Conservation (phyloP, 2,113 vertebrate species). For the Pyxicephalus adspersus region DNA sequence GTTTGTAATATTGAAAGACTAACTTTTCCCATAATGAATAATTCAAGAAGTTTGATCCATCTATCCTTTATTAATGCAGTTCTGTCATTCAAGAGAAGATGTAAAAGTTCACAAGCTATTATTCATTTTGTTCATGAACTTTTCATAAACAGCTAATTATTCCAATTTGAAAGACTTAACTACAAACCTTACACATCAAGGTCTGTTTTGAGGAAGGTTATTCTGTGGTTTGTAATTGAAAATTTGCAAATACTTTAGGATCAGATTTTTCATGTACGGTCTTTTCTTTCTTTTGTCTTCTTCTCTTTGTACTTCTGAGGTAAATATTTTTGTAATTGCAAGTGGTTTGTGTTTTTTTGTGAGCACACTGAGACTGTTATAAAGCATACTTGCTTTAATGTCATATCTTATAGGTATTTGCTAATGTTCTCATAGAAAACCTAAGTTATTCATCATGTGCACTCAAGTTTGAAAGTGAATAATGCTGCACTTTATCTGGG, state of each 20-base stretch:
- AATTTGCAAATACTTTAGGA: neutral
- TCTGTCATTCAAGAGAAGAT: constrained; percentile 25
- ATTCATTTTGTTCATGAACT: constrained; percentile 25
- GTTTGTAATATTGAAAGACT: neutral
- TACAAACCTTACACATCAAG: constrained; percentile 25
- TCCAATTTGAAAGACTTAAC: constrained; percentile 19
- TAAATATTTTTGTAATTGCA: no score
- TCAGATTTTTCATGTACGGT: neutral
- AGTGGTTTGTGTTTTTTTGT: no score
- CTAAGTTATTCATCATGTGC: no score
- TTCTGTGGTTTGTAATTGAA: neutral
- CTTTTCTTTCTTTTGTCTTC: no score
- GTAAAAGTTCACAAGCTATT: constrained; percentile 30
- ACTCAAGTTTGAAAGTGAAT: no score
- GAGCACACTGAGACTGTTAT: no score
- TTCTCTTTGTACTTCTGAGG: no score
- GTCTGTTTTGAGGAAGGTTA: constrained; percentile 20
- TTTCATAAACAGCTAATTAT: constrained; percentile 42
- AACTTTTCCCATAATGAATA: constrained; percentile 9
- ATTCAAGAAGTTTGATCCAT: constrained; percentile 20
- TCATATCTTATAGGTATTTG: no score
- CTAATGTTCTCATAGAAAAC: no score
- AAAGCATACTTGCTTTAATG: no score
- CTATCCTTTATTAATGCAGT: constrained; percentile 7
- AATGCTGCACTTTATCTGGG: no score